Evolutionary conservation across 2,797 vertebrate genomes (phyloP).

Genomic region (Typhlichthys subterraneus): DNA sequence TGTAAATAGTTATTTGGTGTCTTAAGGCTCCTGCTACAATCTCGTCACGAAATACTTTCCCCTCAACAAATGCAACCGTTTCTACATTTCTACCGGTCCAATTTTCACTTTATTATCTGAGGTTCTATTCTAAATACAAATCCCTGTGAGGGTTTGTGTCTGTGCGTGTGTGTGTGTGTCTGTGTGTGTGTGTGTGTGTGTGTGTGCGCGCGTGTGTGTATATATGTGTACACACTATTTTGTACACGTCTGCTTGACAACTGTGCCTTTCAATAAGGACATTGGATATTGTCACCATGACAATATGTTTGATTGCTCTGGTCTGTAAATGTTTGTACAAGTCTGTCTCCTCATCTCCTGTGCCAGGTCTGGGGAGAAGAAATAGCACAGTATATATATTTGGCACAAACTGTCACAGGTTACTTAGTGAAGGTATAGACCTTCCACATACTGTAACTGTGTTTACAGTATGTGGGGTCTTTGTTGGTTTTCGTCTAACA

Average conservation of each 20-base stretch:
- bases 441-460: too few species aligned
- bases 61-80: too few species aligned
- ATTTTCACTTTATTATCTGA: constrained; percentile 34
- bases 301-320: constrained; percentile 24
- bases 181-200: too few species aligned
- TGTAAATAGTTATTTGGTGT: too few species aligned
- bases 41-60: too few species aligned
- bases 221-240: neutral
- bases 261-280: constrained; percentile 18
- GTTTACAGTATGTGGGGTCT: too few species aligned
- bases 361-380: neutral
- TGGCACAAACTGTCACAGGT: too few species aligned
- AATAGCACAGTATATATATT: too few species aligned
- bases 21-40: too few species aligned
- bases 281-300: constrained; percentile 6
- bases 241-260: constrained; percentile 1
- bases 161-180: constrained; percentile 6
- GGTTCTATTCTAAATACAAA: constrained; percentile 31
- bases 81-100: neutral
- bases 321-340: constrained; percentile 29
- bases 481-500: too few species aligned
- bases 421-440: too few species aligned
- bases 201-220: neutral
- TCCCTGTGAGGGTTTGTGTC: constrained; percentile 9
- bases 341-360: neutral